A percentile compares a stretch with the other conserved stretches of the same genome.
phyloP scores from a whole-genome alignment of 1,140 invertebrate genomes.

The Lepidotrigona ventralis region DNA sequence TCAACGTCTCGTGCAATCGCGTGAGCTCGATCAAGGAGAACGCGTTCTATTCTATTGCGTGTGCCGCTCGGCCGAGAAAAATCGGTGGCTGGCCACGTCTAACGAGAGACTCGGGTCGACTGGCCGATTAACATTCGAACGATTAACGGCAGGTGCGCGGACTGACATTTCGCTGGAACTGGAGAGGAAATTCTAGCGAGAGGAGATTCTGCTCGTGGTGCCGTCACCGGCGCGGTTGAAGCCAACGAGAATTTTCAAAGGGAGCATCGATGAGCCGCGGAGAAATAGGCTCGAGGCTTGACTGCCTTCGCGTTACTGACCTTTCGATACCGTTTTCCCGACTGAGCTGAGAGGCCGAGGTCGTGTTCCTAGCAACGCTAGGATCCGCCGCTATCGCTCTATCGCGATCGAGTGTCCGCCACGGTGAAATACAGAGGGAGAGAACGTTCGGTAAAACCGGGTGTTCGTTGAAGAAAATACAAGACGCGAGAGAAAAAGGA shows the following conservation, averaged over 20 bases:
- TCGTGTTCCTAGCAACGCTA: conserved; percentile 29
- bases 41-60: neutral
- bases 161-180: conserved; percentile 43
- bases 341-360: conserved; percentile 2
- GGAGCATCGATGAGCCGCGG: neutral
- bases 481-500: neutral
- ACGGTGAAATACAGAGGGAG: conserved; percentile 17
- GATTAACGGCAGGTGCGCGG: conserved; percentile 26
- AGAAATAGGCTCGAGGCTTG: conserved; percentile 25
- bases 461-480: neutral
- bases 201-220: too few relatives aligned
- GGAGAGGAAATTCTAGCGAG: conserved; percentile 9
- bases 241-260: conserved; percentile 22
- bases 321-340: conserved; percentile 48
- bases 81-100: neutral
- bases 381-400: conserved; percentile 36
- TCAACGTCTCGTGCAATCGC: conserved; percentile 11
- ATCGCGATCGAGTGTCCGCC: conserved; percentile 30
- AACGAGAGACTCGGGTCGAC: conserved; percentile 10
- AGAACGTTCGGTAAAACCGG: conserved; percentile 12
- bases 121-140: conserved; percentile 50
- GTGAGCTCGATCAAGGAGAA: conserved; percentile 27
- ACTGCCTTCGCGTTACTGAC: conserved; percentile 42
- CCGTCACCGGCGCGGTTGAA: neutral
- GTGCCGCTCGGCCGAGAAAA: neutral